phyloP scores from a whole-genome alignment of 2,888 invertebrate genomes.

The Sminthurinus aureus region DNA sequence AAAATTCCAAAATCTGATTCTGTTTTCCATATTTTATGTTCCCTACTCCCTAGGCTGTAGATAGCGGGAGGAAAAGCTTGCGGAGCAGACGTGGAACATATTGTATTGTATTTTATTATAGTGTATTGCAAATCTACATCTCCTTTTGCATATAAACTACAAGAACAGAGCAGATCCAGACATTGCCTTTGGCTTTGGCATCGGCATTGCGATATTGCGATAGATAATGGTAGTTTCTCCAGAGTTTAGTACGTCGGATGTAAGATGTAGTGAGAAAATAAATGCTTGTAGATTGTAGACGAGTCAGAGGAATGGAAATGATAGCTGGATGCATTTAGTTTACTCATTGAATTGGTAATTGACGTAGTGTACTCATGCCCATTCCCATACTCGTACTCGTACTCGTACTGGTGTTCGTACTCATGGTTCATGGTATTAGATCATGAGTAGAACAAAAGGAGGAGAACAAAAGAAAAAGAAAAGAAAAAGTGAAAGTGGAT shows the following conservation, averaged over 20 bases:
- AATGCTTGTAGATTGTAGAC: too few relatives aligned
- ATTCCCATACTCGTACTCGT: too few relatives aligned
- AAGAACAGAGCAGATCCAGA: neutral
- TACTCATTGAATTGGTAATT: constrained; percentile 42
- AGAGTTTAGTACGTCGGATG: neutral
- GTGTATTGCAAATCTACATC: too few relatives aligned
- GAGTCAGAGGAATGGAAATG: neutral
- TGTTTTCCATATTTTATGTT: too few relatives aligned
- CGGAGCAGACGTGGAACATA: too few relatives aligned
- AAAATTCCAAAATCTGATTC: neutral
- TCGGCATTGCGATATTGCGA: neutral
- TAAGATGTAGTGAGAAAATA: too few relatives aligned
- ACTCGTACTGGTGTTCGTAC: too few relatives aligned
- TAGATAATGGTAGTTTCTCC: neutral
- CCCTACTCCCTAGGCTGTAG: too few relatives aligned
- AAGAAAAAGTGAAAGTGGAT: neutral
- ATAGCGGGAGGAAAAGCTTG: too few relatives aligned
- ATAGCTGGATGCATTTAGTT: constrained; percentile 9
- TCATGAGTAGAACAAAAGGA: constrained; percentile 31
- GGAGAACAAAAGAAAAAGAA: neutral
- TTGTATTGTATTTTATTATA: too few relatives aligned
- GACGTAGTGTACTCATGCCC: too few relatives aligned
- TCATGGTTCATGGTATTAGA: constrained; percentile 20
- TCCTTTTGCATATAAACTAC: too few relatives aligned
- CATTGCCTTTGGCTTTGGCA: neutral